phyloP scores from a whole-genome alignment of 2,888 invertebrate species.

The Patella caerulea region DNA sequence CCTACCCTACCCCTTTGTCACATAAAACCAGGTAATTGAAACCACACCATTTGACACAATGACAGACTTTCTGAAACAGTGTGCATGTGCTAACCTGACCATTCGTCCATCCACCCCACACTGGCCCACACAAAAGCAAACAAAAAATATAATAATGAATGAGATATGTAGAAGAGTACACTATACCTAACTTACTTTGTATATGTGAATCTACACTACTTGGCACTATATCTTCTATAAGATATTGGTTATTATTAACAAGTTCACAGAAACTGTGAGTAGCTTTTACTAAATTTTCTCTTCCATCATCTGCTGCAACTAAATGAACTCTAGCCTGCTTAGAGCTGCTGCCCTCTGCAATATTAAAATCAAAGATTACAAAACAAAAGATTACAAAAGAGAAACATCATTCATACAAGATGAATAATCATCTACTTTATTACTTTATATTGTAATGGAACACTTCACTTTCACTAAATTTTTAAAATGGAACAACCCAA shows the following conservation, averaged over 20 bases:
- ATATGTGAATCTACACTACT: conserved; percentile 49
- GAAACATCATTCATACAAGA: no score
- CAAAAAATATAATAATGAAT: neutral
- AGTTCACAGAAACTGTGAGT: conserved; percentile 47
- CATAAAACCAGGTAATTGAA: no score
- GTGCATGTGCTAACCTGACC: no score
- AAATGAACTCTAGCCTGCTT: conserved; percentile 50
- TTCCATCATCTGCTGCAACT: conserved; percentile 60
- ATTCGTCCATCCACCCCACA: no score
- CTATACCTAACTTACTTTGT: conserved; percentile 46
- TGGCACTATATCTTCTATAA: conserved; percentile 53
- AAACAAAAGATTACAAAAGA: no score
- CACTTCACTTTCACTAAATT: no score
- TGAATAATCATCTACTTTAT: no score
- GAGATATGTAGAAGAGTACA: neutral
- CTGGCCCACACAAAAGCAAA: no score
- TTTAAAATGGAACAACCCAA: no score
- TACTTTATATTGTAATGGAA: no score
- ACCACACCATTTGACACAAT: no score
- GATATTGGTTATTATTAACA: conserved; percentile 44
- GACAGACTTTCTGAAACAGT: no score
- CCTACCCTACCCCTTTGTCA: neutral
- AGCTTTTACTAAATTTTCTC: conserved; percentile 48
- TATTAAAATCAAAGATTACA: neutral
- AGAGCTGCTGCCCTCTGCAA: conserved; percentile 35